Evolutionary conservation across 2,888 invertebrate species (phyloP), one percentile per base, ranked within the genome.

Genomic region (Eueremaeus valkanovi): DNA sequence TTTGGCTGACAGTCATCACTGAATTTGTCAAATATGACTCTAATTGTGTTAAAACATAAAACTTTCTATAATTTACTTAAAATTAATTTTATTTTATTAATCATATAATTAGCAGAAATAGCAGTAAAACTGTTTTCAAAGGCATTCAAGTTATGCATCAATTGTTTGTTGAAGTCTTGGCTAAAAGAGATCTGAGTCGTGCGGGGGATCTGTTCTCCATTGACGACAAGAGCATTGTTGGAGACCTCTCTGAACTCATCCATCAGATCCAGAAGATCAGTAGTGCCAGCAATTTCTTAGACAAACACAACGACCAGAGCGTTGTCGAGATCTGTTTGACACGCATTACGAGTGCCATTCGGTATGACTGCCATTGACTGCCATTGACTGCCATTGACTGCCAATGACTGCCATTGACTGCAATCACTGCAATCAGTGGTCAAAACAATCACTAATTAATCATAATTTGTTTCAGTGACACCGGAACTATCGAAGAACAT

Each of bases 301-400:
- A 89, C 79, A 93, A 92, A 84, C 91, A 92, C 82, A 92, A 94
- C 85, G 93, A 94, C 83, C 95, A 96, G 85, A 93, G 93, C 80
- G 91, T 95, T 77, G 93, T 95, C 80, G 95, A 96, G 85, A 95
- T 96, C 82, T 94, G 94, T 84, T 90, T 96, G 77, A 93, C 95
- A 0, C 85, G 95, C 78, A 90, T 94, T 58, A 92, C 93, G 61
- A 91, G 93, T 79, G 93, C 94, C 81, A 90, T 95, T 79, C 88
- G 94, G 87, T 87, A 74, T 31, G 2, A 9, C 11, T 36, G 5
- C 36, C 36, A 36, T 36, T n/a, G 11, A 5, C 36, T 36, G 5
- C 36, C 36, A 11, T 36, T 5, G 6, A 5, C 36, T 36, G 6
- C 36, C 36, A 36, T 36, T 36, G 6, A n/a, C 36, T 36, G 6